Base-by-base conservation (phyloP, 2,888 invertebrate species). In the Hydrotaea cyrtoneurina region DNA sequence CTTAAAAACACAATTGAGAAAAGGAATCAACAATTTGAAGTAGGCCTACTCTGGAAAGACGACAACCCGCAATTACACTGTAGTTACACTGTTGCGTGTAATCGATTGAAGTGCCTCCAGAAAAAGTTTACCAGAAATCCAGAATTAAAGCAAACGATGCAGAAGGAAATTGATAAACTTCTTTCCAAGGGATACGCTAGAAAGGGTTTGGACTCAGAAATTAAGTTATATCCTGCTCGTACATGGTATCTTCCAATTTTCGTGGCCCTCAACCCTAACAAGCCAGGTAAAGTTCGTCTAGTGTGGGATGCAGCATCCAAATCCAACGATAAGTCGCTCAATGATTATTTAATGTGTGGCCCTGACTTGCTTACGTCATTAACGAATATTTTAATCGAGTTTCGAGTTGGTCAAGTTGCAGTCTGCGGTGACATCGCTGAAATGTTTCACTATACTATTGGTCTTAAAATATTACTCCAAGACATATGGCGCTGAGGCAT, bases 121-220 rank as follows among this genome's bases (percentile, higher is more conserved):
- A 86, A 82, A 64, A 85, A 85, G 53, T 80, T 83, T 19, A 79
- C 71, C 55, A 81, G 75, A 7, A 76, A 83, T 39, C 39, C 76
- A 0, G 26, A 46, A 1, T 50, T 82, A 19, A 53, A 53, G 59
- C 64, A 73, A 5, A 82, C 78, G 11, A 82, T 83, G 83, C 83
- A 85, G 72, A 11, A 21, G 10, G 80, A 85, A 77, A 83, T 86
- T n/a, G 71, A 82, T 19, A 84, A 84, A 59, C 69, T 86, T 23
- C 13, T 80, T 19, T 17, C n/a, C 0, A 84, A 84, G 69, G 79
- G 64, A 39, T 77, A 77, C 53, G 66, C 77, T 5, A 77, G 77
- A 55, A 66, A 66, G 66, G 66, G 66, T 11, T 55, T 55, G 53
- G 66, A 36, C 55, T 31, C 55, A 50, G 66, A 66, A 53, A 13